Evolutionary conservation across 2,113 vertebrate species (phyloP).

Genomic region (Columbina picui): DNA sequence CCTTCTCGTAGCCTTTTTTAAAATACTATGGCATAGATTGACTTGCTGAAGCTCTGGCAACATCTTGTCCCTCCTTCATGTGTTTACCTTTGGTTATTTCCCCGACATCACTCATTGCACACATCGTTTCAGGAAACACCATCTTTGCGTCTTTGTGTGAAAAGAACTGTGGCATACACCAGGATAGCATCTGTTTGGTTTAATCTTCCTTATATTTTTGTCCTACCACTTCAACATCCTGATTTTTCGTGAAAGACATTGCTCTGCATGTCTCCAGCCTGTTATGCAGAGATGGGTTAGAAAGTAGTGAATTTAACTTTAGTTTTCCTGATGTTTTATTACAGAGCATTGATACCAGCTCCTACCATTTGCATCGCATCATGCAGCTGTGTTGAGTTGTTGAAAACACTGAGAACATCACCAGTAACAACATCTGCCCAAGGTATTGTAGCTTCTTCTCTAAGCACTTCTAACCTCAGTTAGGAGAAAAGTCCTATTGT

Average conservation of each 20-base stretch:
- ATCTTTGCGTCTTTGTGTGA: neutral
- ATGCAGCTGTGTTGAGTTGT: neutral
- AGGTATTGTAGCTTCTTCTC: neutral
- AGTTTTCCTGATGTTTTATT: neutral
- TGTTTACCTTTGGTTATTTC: neutral
- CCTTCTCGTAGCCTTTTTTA: neutral
- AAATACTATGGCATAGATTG: neutral
- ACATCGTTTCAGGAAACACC: neutral
- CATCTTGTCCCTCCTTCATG: neutral
- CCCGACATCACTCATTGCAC: neutral
- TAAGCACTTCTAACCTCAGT: neutral
- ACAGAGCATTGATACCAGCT: neutral
- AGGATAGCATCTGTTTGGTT: neutral
- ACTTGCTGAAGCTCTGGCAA: neutral
- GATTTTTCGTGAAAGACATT: neutral
- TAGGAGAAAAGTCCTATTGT: neutral
- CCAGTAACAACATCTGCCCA: neutral
- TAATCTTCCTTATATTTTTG: neutral
- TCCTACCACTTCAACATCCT: neutral
- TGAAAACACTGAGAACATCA: neutral
- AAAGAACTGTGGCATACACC: too few relatives aligned
- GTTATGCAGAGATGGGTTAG: neutral
- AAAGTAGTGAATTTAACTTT: neutral
- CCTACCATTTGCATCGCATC: neutral
- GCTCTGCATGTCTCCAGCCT: neutral